Conservation (phyloP, 2,113 vertebrate species). For the Phrynosoma platyrhinos region DNA sequence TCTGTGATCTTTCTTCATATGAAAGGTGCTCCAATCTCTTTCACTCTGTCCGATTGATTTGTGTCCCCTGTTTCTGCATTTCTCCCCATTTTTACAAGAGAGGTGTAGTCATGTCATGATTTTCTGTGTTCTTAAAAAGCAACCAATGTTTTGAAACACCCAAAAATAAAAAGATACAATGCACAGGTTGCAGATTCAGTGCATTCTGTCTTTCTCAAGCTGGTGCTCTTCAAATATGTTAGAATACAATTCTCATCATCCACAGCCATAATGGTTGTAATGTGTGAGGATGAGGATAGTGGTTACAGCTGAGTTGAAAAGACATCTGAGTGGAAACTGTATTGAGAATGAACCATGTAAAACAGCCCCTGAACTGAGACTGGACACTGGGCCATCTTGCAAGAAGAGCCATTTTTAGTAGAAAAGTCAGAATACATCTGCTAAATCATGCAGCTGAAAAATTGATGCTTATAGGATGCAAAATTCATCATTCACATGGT, state of each 20-base stretch:
- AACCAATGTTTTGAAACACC: neutral
- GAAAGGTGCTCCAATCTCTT: no score
- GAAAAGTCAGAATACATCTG: conserved; percentile 14
- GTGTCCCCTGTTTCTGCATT: no score
- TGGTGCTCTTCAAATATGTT: neutral
- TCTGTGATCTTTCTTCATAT: no score
- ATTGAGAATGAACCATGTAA: neutral
- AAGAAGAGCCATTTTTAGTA: neutral
- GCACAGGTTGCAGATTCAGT: neutral
- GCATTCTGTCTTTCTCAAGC: neutral
- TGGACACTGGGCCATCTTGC: no score
- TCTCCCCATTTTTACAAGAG: no score
- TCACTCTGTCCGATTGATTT: no score
- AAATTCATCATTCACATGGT: conserved; percentile 56
- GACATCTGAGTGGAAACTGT: neutral
- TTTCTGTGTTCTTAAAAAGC: neutral
- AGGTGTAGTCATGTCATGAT: no score
- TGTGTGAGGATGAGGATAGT: neutral
- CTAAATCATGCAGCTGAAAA: conserved; percentile 41
- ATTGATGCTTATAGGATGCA: conserved; percentile 46
- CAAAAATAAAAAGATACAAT: neutral
- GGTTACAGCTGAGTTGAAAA: neutral
- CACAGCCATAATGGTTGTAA: neutral
- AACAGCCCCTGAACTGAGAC: neutral
- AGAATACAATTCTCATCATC: neutral